phyloP scores from a whole-genome alignment of 2,113 vertebrate species.

The Chionis minor region DNA sequence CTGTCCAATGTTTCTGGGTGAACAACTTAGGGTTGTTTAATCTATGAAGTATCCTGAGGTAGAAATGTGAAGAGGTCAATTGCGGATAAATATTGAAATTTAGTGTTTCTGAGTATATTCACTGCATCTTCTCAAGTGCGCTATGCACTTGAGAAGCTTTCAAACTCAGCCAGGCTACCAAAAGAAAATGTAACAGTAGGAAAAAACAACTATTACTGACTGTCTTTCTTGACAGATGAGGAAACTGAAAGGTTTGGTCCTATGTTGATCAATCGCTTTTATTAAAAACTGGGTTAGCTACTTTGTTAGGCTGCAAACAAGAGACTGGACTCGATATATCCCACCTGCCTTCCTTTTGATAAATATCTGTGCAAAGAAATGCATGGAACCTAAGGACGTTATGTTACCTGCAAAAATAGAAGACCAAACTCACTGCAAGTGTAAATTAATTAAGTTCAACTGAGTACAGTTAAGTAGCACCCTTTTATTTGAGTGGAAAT shows the following conservation, averaged over 20 bases:
- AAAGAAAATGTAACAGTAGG: neutral
- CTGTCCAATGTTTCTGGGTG: neutral
- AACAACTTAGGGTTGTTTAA: neutral
- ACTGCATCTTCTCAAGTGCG: neutral
- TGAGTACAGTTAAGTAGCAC: neutral
- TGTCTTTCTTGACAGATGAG: neutral
- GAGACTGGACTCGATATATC: neutral
- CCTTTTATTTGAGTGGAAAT: neutral
- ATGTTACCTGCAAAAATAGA: neutral
- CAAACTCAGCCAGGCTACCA: neutral
- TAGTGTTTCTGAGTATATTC: neutral
- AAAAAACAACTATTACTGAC: neutral
- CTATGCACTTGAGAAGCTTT: neutral
- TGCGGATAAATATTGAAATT: neutral
- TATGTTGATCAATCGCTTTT: neutral
- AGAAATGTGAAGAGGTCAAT: neutral
- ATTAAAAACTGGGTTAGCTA: neutral
- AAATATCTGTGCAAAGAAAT: neutral
- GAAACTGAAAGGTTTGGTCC: neutral
- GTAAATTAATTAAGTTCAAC: neutral
- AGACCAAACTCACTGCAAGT: neutral
- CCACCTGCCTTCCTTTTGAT: neutral
- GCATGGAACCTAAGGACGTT: neutral
- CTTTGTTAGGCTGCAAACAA: neutral
- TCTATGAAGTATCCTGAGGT: neutral